Conservation (phyloP, 2,113 vertebrate genomes). For the Beaufortia kweichowensis region DNA sequence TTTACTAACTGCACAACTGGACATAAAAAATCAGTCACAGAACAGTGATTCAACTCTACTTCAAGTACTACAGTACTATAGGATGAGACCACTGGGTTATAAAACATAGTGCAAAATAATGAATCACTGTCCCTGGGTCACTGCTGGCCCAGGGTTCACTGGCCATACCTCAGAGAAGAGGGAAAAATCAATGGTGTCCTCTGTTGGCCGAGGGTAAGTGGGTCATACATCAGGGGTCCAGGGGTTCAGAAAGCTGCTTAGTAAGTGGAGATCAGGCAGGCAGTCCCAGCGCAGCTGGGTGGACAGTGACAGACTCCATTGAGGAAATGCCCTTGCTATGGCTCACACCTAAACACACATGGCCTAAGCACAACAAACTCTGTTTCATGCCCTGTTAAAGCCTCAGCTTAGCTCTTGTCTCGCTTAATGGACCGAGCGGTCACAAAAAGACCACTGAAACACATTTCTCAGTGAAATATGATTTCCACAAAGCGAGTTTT, state of each 20-base stretch:
- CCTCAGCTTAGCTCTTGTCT: neutral
- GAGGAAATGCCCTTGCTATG: conserved; percentile 47
- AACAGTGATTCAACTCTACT: conserved; percentile 4
- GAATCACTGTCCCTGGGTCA: conserved; percentile 52
- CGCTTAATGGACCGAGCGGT: conserved; percentile 9
- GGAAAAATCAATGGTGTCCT: conserved; percentile 58
- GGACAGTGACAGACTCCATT: conserved; percentile 51
- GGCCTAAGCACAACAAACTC: conserved; percentile 25
- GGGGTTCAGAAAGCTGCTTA: conserved; percentile 45
- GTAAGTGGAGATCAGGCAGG: conserved; percentile 39
- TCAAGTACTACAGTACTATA: conserved; percentile 39
- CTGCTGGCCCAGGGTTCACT: conserved; percentile 53
- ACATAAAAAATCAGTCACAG: conserved; percentile 41
- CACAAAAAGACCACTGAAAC: conserved; percentile 4
- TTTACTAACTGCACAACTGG: conserved; percentile 33
- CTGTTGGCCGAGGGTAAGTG: conserved; percentile 52
- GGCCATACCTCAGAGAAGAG: conserved; percentile 55
- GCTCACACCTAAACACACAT: conserved; percentile 33
- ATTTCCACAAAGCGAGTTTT: conserved; percentile 31
- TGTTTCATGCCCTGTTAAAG: neutral
- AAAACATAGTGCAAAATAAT: conserved; percentile 49
- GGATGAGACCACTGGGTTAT: conserved; percentile 43
- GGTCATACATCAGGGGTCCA: conserved; percentile 58
- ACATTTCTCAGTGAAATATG: neutral
- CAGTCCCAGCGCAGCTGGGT: conserved; percentile 37